Percentiles rank a stretch among this genome's conserved stretches.
These are phyloP conservation scores for Chlorops oryzae DNA, from an alignment of 1,140 invertebrate species.

Conservation along the genomic window DNA sequence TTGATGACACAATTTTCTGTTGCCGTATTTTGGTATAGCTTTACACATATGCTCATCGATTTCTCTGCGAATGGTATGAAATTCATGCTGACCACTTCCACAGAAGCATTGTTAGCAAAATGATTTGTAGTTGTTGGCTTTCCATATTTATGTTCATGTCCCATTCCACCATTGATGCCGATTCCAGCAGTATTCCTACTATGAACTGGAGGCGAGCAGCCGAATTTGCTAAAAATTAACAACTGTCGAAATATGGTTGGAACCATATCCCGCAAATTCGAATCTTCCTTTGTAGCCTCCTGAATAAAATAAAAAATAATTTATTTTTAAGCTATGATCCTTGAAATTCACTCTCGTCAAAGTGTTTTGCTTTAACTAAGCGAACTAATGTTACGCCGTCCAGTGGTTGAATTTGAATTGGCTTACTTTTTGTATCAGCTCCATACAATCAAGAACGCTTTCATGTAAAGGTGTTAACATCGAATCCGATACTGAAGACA, in stretches of 20 bases:
- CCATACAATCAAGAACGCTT: slow-evolving; percentile 71
- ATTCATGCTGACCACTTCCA: slow-evolving; percentile 77
- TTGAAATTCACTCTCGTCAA: too few relatives aligned
- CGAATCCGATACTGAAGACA: slow-evolving; percentile 66
- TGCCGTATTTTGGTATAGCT: slow-evolving; percentile 76
- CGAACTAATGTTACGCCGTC: too few relatives aligned
- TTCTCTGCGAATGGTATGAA: slow-evolving; percentile 85
- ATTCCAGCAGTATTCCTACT: too few relatives aligned
- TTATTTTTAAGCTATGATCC: neutral
- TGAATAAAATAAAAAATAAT: slow-evolving; percentile 31
- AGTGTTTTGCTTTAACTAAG: too few relatives aligned
- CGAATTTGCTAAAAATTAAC: slow-evolving; percentile 66
- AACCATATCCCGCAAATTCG: slow-evolving; percentile 64
- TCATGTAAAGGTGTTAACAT: slow-evolving; percentile 78
- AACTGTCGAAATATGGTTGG: slow-evolving; percentile 75
- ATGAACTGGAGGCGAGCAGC: slow-evolving; percentile 62
- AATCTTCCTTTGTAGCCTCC: slow-evolving; percentile 64
- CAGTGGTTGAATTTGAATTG: neutral
- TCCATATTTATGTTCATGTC: slow-evolving; percentile 43
- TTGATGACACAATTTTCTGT: slow-evolving; percentile 67
- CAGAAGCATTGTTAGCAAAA: slow-evolving; percentile 47
- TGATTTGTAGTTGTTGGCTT: slow-evolving; percentile 33
- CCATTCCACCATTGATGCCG: too few relatives aligned
- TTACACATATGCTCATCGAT: slow-evolving; percentile 72
- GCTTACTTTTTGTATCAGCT: slow-evolving; percentile 66